A percentile compares a stretch with the other conserved stretches of the same genome.
These are phyloP conservation scores for Apodemia duryi DNA, from an alignment of 2,888 invertebrate genomes.

Conservation along the genomic window DNA sequence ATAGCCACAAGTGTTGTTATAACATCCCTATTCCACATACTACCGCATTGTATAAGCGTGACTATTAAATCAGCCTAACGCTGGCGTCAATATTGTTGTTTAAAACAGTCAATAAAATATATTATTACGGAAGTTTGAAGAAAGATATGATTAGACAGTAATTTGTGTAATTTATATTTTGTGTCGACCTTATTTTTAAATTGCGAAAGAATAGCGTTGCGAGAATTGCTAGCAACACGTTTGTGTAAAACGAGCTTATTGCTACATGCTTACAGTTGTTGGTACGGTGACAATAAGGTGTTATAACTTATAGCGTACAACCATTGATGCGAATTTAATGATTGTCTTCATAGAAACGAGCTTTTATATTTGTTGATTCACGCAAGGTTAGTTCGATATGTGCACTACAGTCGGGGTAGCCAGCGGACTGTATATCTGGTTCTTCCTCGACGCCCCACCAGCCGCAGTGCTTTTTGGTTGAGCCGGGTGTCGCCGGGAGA, in stretches of 20 bases:
- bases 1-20: too few relatives aligned
- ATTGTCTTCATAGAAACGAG: conserved; percentile 19
- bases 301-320: conserved; percentile 17
- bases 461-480: too few relatives aligned
- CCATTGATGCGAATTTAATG: conserved; percentile 43
- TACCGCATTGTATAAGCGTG: not conserved
- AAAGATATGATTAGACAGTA: conserved; percentile 14
- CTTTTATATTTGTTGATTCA: not conserved
- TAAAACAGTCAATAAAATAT: not conserved
- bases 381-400: not conserved
- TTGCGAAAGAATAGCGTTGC: conserved; percentile 15
- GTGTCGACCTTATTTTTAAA: not conserved
- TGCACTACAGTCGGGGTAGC: not conserved
- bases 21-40: too few relatives aligned
- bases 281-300: conserved; percentile 18
- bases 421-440: too few relatives aligned
- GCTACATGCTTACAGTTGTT: conserved; percentile 10
- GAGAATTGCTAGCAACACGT: conserved; percentile 11
- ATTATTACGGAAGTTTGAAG: not conserved
- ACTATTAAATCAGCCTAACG: conserved; percentile 5
- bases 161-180: conserved; percentile 16
- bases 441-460: too few relatives aligned
- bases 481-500: too few relatives aligned
- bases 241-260: conserved; percentile 2
- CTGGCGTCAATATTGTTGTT: conserved; percentile 21